Conservation (phyloP, 1,140 invertebrate species). For the Drosophila kurseongensis region DNA sequence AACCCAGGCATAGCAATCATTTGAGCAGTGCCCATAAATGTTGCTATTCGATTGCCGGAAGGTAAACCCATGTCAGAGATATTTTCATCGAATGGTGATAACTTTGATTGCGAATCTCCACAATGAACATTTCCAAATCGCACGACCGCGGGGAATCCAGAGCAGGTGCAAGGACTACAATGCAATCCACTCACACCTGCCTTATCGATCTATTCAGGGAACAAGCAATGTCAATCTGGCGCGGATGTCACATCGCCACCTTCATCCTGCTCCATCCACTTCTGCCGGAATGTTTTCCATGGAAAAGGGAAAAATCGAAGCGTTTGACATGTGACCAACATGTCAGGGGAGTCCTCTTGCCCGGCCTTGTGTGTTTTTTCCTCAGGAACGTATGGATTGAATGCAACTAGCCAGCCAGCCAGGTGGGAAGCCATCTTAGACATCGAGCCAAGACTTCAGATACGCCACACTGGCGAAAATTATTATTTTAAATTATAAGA, state of each 20-base stretch:
- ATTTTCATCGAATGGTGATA: constrained; percentile 12
- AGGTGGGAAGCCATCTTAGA: constrained; percentile 21
- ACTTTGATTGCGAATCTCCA: constrained; percentile 42
- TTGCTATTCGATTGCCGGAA: constrained; percentile 22
- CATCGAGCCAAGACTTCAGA: constrained; percentile 16
- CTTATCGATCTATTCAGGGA: constrained; percentile 28
- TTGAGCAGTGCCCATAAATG: constrained; percentile 9
- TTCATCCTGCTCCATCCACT: not conserved
- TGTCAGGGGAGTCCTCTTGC: constrained; percentile 40
- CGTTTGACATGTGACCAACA: constrained; percentile 68
- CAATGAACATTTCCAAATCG: constrained; percentile 14
- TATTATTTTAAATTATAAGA: not conserved
- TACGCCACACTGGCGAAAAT: not conserved
- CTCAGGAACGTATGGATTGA: not conserved
- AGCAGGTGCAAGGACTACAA: constrained; percentile 44
- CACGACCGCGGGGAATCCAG: constrained; percentile 10
- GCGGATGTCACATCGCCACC: constrained; percentile 17
- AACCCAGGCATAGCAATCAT: constrained; percentile 20
- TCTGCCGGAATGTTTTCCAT: constrained; percentile 37
- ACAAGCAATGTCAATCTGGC: constrained; percentile 40
- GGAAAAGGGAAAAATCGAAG: constrained; percentile 57
- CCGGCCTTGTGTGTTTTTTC: constrained; percentile 5
- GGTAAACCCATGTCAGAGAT: constrained; percentile 17
- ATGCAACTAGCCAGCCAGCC: constrained; percentile 14
- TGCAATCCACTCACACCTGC: constrained; percentile 22